These are phyloP conservation scores for Pachymerium ferrugineum DNA, from an alignment of 2,888 invertebrate species.

Conservation along the genomic window DNA sequence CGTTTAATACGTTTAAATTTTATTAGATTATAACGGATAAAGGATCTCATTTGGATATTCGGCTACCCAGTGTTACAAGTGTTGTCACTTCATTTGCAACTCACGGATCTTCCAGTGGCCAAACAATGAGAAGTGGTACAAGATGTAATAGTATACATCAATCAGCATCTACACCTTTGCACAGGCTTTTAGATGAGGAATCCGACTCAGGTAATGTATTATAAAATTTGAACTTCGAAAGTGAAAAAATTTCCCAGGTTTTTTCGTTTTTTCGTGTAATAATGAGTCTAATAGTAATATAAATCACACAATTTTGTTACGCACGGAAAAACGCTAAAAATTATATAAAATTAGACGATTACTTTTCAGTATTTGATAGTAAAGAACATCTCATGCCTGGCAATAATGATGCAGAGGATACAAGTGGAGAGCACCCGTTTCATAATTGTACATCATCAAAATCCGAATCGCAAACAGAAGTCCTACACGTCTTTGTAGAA, in stretches of 20 bases:
- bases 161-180: neutral
- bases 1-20: too few relatives aligned
- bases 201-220: neutral
- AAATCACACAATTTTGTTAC: too few relatives aligned
- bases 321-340: neutral
- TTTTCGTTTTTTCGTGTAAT: too few relatives aligned
- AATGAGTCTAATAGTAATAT: too few relatives aligned
- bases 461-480: neutral
- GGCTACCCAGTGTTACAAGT: constrained; percentile 60
- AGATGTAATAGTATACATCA: constrained; percentile 1
- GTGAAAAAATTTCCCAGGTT: neutral
- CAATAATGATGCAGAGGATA: neutral
- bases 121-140: constrained; percentile 17
- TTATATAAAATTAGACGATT: neutral
- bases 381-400: neutral
- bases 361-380: constrained; percentile 27
- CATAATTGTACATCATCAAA: neutral
- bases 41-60: constrained; percentile 71
- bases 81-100: constrained; percentile 33
- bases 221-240: too few relatives aligned
- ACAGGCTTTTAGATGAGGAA: neutral
- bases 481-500: too few relatives aligned
- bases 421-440: neutral
- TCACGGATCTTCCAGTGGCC: constrained; percentile 30
- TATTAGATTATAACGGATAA: constrained; percentile 67